A percentile compares a stretch with the other conserved stretches of the same genome.
Conservation (phyloP, 2,113 vertebrate species). For the Cheilinus undulatus region DNA sequence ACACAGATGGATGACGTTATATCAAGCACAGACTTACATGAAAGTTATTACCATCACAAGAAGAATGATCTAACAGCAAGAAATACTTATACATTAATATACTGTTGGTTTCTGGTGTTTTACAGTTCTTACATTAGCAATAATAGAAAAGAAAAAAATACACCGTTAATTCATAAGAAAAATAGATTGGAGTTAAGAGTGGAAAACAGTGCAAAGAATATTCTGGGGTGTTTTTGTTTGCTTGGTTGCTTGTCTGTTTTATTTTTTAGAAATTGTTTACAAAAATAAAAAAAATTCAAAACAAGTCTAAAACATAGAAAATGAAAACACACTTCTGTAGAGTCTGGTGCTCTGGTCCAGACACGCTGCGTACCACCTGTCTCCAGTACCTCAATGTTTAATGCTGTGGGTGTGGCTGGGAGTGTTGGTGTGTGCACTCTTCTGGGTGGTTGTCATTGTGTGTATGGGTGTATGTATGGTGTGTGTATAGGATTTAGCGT, state of each 20-base stretch:
- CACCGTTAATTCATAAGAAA: slow-evolving; percentile 83
- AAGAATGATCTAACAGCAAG: slow-evolving; percentile 83
- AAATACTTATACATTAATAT: slow-evolving; percentile 82
- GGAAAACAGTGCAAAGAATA: slow-evolving; percentile 87
- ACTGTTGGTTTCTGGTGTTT: slow-evolving; percentile 79
- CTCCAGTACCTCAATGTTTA: slow-evolving; percentile 83
- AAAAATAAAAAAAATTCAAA: slow-evolving; percentile 77
- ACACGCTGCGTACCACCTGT: slow-evolving; percentile 78
- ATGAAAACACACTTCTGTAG: slow-evolving; percentile 81
- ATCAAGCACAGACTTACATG: slow-evolving; percentile 75
- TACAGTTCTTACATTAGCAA: slow-evolving; percentile 79
- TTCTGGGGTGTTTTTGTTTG: slow-evolving; percentile 80
- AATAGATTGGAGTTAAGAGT: slow-evolving; percentile 84
- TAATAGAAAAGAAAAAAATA: slow-evolving; percentile 78
- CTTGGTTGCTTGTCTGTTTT: slow-evolving; percentile 75
- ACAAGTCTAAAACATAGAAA: slow-evolving; percentile 77
- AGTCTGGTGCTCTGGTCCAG: slow-evolving; percentile 81
- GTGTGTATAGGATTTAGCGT: slow-evolving; percentile 81
- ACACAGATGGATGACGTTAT: slow-evolving; percentile 66
- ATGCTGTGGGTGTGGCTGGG: slow-evolving; percentile 65
- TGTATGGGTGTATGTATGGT: slow-evolving; percentile 21
- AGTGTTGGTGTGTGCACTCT: slow-evolving; percentile 33
- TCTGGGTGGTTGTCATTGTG: slow-evolving; percentile 6
- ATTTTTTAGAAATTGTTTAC: slow-evolving; percentile 83
- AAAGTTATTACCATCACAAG: slow-evolving; percentile 78